Base-by-base conservation (phyloP, 2,797 vertebrate genomes). In the Macropus fuliginosus region DNA sequence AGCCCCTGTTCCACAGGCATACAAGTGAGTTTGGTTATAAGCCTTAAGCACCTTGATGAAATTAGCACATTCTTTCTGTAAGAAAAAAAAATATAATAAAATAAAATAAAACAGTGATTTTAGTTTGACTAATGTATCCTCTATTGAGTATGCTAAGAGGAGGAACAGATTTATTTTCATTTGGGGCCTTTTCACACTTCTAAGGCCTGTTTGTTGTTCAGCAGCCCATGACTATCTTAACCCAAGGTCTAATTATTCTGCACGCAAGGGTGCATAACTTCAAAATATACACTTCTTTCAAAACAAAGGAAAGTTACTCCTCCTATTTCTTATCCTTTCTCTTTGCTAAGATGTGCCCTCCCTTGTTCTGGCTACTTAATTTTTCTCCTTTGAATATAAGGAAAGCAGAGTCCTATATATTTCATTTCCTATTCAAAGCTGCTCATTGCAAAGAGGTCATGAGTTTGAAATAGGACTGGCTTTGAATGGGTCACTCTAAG, bases 1-100 rank as follows among this genome's bases (percentile, higher is more conserved):
- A 97, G 99, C 99, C 94, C 99, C 99, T 0, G 99, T 99, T 97
- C 99, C 99, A 66, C 99, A 99, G 87, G 99, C 99, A 0, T 99
- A 99, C 93, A 99, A 97, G 97, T 99, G 99, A 87, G 99, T 99
- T 97, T 99, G 99, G 98, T 99, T 99, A 97, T 99, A 99, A 9
- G 99, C 97, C 98, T 99, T 99, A 95, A 99, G 97, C 96, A 99
- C 99, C 97, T 99, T 99, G 98, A 99, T 99, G 98, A 99, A 99
- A 98, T 99, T 99, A 91, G 99, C 99, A 98, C 99, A 99, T 98
- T 99, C 99, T 98, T 99, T 99, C 99, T 99, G 99, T 93, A 98
- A 98, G 97, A 98, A 98, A 87, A 46, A 46, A 93, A 97, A 97
- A 97, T 96, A 91, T 96, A 97, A 97, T 97, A 93, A 0, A 95